A percentile compares a stretch with the other conserved stretches of the same genome.
phyloP scores from a whole-genome alignment of 2,797 vertebrate species.

The Catharus ustulatus region DNA sequence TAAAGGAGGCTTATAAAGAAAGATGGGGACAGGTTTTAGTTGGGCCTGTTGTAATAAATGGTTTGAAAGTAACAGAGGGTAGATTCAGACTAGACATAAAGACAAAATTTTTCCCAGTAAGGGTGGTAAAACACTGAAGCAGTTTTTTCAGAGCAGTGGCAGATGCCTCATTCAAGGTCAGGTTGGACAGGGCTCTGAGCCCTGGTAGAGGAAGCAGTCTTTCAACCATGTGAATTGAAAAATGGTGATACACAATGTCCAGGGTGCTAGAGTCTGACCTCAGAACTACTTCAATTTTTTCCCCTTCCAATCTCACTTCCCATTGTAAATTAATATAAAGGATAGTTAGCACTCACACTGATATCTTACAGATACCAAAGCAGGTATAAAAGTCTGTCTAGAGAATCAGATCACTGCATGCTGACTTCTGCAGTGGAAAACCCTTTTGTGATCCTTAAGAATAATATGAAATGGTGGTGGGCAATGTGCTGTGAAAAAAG shows the following conservation, averaged over 20 bases:
- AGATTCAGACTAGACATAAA: not conserved
- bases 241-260: not conserved
- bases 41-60: not conserved
- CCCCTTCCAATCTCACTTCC: not conserved
- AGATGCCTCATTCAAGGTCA: not conserved
- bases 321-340: not conserved
- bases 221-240: not conserved
- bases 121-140: not conserved
- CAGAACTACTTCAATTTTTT: not conserved
- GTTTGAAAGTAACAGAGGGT: not conserved
- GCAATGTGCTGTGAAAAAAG: not conserved
- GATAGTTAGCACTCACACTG: not conserved
- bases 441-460: not conserved
- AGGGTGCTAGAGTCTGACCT: not conserved
- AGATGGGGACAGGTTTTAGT: not conserved
- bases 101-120: not conserved
- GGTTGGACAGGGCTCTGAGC: not conserved
- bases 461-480: not conserved
- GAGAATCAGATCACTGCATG: not conserved
- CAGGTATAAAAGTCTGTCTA: not conserved
- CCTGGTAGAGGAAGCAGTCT: not conserved
- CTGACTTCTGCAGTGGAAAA: not conserved
- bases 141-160: not conserved
- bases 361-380: not conserved
- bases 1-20: not conserved